Evolutionary conservation across 2,888 invertebrate species (phyloP).

Genomic region (Orthosia gracilis): DNA sequence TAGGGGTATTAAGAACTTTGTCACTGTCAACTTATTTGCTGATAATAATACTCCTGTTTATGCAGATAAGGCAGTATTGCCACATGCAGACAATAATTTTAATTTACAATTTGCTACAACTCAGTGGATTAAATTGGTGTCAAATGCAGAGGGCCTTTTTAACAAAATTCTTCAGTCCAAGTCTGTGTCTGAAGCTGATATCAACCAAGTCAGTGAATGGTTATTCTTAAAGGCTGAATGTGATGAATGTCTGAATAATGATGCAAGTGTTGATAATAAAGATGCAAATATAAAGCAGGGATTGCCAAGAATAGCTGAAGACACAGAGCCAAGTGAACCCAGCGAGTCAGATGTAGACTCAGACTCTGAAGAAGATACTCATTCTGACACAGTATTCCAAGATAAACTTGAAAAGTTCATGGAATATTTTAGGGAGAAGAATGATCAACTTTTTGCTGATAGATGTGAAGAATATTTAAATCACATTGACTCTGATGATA

Average conservation of each 20-base stretch:
- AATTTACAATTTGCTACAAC: constrained; percentile 96
- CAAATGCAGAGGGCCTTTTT: constrained; percentile 96
- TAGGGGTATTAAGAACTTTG: constrained; percentile 93
- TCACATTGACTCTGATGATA: constrained; percentile 88
- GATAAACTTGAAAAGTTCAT: constrained; percentile 94
- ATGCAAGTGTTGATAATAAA: constrained; percentile 87
- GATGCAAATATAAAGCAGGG: constrained; percentile 86
- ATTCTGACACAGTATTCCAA: constrained; percentile 92
- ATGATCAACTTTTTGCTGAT: constrained; percentile 92
- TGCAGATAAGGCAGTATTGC: constrained; percentile 81
- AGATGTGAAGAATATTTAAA: constrained; percentile 92
- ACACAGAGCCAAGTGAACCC: constrained; percentile 91
- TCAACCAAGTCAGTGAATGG: constrained; percentile 95
- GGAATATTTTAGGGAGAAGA: constrained; percentile 93
- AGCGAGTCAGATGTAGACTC: constrained; percentile 92
- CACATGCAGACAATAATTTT: constrained; percentile 88
- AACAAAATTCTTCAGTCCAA: constrained; percentile 94
- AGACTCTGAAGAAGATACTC: constrained; percentile 90
- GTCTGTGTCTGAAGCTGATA: constrained; percentile 93
- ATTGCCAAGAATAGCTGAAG: constrained; percentile 88
- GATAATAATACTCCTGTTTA: constrained; percentile 92
- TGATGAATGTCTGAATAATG: constrained; percentile 94
- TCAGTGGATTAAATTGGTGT: constrained; percentile 95
- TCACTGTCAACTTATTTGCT: constrained; percentile 93
- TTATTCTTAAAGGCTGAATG: constrained; percentile 96